Evolutionary conservation across 2,797 vertebrate genomes (phyloP).

Genomic region (Molossus alvarezi): DNA sequence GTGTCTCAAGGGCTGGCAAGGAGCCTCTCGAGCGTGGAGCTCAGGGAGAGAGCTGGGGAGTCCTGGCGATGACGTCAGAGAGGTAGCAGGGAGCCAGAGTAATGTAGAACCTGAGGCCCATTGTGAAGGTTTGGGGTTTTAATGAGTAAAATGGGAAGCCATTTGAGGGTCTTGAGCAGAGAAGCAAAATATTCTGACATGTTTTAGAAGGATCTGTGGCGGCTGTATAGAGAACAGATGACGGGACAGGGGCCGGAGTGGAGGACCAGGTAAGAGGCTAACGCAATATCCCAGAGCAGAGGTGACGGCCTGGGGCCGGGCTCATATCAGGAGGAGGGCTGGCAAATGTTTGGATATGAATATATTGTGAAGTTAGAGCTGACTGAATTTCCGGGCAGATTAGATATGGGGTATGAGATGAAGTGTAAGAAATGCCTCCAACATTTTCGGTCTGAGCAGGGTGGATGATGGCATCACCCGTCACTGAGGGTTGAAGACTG

Average conservation of each 20-base stretch:
- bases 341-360: neutral
- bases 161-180: neutral
- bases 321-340: neutral
- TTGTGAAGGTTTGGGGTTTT: neutral
- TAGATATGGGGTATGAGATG: neutral
- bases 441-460: neutral
- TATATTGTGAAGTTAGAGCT: slow-evolving; percentile 32
- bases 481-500: neutral
- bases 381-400: slow-evolving; percentile 32
- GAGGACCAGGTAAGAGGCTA: neutral
- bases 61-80: neutral
- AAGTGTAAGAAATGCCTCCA: neutral
- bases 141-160: neutral
- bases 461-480: neutral
- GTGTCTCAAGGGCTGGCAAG: neutral
- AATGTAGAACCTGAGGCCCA: neutral
- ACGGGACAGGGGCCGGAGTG: neutral
- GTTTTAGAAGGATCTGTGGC: neutral
- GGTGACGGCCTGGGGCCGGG: no score
- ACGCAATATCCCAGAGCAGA: neutral
- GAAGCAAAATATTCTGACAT: neutral
- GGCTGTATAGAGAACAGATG: neutral
- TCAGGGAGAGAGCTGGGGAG: neutral
- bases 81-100: neutral
- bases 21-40: neutral